These are phyloP conservation scores for Liopterus haemorrhoidalis DNA, from an alignment of 2,888 invertebrate genomes.

Conservation along the genomic window DNA sequence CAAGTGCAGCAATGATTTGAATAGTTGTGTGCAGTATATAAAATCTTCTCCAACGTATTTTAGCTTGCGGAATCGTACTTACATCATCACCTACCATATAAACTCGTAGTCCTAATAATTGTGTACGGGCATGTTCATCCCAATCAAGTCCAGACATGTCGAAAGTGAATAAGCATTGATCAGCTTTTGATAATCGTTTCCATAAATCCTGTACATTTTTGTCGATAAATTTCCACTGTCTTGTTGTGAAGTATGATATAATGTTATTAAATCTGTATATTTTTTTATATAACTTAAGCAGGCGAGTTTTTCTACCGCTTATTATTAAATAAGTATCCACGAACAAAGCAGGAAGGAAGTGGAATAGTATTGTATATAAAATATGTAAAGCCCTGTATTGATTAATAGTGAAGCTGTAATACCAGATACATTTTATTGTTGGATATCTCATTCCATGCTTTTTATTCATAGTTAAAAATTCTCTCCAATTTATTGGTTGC, in stretches of 20 bases:
- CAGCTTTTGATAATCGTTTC: conserved; percentile 44
- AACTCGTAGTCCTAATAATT: conserved; percentile 24
- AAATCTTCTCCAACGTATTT: conserved; percentile 13
- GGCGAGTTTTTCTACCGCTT: conserved; percentile 49
- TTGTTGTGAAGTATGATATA: conserved; percentile 28
- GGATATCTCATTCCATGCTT: conserved; percentile 52
- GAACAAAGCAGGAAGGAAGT: conserved; percentile 56
- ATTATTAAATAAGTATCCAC: conserved; percentile 50
- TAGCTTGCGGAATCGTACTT: conserved; percentile 7
- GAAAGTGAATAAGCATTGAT: conserved; percentile 59
- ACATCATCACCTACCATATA: conserved; percentile 28
- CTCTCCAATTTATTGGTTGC: conserved; percentile 72
- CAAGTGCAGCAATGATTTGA: too few relatives aligned
- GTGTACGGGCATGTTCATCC: conserved; percentile 51
- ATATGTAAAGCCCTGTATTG: conserved; percentile 52
- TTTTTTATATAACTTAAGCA: conserved; percentile 26
- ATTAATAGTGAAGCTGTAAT: conserved; percentile 58
- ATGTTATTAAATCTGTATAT: conserved; percentile 15
- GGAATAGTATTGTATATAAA: conserved; percentile 57
- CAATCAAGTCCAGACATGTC: conserved; percentile 66
- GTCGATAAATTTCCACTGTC: conserved; percentile 52
- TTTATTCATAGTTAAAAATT: conserved; percentile 53
- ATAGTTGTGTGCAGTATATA: too few relatives aligned
- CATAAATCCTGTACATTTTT: conserved; percentile 54
- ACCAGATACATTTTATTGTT: conserved; percentile 59